Evolutionary conservation across 2,797 vertebrate species (phyloP).

Genomic region (Spinibarbus caldwelli): DNA sequence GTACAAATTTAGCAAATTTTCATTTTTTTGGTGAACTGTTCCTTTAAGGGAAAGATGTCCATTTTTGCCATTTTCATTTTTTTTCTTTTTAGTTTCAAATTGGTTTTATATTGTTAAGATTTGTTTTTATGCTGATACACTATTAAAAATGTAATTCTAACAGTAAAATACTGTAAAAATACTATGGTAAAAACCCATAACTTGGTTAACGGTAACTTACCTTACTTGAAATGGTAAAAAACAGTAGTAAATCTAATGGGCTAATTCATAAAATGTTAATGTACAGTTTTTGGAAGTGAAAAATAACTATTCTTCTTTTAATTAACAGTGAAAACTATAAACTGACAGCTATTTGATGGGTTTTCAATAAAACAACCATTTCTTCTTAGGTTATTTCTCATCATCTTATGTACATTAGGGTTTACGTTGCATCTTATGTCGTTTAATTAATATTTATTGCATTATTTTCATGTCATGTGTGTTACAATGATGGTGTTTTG

Average conservation of each 20-base stretch:
- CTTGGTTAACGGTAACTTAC: too few relatives aligned
- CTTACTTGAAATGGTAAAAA: neutral
- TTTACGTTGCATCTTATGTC: neutral
- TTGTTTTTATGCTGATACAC: too few relatives aligned
- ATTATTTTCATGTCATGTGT: neutral
- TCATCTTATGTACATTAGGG: neutral
- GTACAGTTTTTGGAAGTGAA: neutral
- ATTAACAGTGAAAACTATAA: neutral
- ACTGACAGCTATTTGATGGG: too few relatives aligned
- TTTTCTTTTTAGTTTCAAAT: too few relatives aligned
- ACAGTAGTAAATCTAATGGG: neutral
- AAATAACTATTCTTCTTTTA: neutral
- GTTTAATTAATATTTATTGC: neutral
- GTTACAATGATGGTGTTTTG: neutral
- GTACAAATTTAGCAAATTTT: neutral
- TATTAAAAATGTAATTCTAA: too few relatives aligned
- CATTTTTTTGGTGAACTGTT: neutral
- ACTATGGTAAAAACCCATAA: too few relatives aligned
- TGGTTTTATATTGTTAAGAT: too few relatives aligned
- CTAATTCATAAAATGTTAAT: neutral
- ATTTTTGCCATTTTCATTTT: too few relatives aligned
- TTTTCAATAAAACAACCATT: neutral
- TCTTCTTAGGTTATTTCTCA: too few relatives aligned
- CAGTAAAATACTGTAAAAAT: too few relatives aligned
- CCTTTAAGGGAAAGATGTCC: too few relatives aligned